These are phyloP conservation scores for Paratrypauchen microcephalus DNA, from an alignment of 2,797 vertebrate genomes.

Conservation along the genomic window DNA sequence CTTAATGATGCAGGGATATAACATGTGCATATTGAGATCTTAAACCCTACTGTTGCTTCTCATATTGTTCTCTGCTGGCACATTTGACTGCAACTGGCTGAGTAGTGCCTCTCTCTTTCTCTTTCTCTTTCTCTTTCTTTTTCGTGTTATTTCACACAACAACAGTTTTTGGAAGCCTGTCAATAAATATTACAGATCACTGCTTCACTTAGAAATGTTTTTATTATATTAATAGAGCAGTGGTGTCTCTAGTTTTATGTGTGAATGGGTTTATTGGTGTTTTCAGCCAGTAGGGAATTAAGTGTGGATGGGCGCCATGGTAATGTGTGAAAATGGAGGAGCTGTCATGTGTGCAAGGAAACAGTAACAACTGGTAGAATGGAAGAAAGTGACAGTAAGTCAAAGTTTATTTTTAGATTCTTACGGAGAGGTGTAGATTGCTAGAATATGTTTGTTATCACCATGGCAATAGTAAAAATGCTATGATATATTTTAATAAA, in stretches of 20 bases:
- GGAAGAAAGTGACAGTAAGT: constrained; percentile 10
- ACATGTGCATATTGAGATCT: background rate
- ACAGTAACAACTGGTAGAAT: constrained; percentile 23
- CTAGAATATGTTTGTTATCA: background rate
- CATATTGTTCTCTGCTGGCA: constrained; percentile 17
- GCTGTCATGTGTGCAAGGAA: constrained; percentile 27
- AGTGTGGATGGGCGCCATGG: constrained; percentile 39
- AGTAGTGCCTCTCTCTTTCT: background rate
- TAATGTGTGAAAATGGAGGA: constrained; percentile 22
- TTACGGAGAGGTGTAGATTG: background rate
- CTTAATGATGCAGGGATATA: too few species aligned
- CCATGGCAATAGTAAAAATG: background rate
- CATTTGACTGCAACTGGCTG: constrained; percentile 27
- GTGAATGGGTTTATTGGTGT: constrained; percentile 40
- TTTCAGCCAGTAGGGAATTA: constrained; percentile 17
- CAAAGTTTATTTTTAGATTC: constrained; percentile 25
- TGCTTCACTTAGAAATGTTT: constrained; percentile 2
- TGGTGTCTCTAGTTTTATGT: constrained; percentile 33
- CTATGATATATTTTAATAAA: too few species aligned
- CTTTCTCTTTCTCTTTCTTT: background rate
- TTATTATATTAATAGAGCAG: constrained; percentile 42
- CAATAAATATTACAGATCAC: constrained; percentile 46
- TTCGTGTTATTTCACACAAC: constrained; percentile 10
- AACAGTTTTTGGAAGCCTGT: constrained; percentile 44
- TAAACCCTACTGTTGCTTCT: constrained; percentile 4